phyloP scores from a whole-genome alignment of 1,140 invertebrate genomes.

The Popillia japonica region DNA sequence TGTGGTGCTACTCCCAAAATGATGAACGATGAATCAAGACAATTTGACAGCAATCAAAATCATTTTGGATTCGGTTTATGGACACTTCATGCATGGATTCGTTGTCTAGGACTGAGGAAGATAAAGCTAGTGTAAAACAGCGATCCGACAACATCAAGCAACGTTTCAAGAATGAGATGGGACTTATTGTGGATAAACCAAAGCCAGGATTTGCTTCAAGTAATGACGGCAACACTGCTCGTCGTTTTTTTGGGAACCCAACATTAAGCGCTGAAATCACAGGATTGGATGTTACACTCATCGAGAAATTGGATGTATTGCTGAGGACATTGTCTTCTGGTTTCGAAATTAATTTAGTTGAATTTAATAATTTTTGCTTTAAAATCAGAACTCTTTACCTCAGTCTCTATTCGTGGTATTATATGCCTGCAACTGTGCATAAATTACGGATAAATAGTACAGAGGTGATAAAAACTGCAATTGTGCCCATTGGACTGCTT shows the following conservation, averaged over 20 bases:
- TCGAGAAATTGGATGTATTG: background rate
- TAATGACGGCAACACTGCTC: conserved; percentile 11
- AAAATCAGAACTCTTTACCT: background rate
- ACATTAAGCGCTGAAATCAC: no score
- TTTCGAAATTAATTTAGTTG: no score
- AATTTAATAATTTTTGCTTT: background rate
- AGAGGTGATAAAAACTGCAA: background rate
- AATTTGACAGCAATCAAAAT: background rate
- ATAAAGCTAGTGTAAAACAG: background rate
- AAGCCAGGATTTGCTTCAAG: no score
- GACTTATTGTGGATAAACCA: conserved; percentile 25
- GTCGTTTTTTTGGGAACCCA: background rate
- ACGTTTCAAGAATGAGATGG: background rate
- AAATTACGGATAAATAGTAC: background rate
- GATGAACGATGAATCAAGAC: conserved; percentile 1
- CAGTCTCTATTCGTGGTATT: conserved; percentile 10
- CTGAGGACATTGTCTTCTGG: no score
- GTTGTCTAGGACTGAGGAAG: background rate
- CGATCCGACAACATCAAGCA: background rate
- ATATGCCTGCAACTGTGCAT: background rate
- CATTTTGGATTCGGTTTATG: conserved; percentile 27
- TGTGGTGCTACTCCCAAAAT: conserved; percentile 39
- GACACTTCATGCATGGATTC: background rate
- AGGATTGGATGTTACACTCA: background rate
- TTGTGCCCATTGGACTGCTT: conserved; percentile 1